Base-by-base conservation (phyloP, 2,888 invertebrate genomes). In the Octodonta nipae region DNA sequence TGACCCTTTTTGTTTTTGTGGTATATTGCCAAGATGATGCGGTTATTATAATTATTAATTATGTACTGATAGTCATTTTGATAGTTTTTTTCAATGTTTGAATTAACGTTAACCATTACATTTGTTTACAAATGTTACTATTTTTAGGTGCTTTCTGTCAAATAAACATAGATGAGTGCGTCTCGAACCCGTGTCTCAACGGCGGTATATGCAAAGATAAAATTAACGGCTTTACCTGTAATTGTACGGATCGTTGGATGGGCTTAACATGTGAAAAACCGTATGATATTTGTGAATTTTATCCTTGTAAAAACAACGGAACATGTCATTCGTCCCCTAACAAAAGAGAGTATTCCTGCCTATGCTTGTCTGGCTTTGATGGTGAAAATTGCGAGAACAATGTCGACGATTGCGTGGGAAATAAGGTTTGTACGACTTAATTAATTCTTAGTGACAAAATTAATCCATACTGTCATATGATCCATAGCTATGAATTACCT, bases 271-370 rank as follows among this genome's bases (percentile, higher is more conserved):
- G 76, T 49, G 70, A 74, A 40, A 56, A 55, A 16, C 62, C 71
- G 28, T 68, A 63, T 43, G 68, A 72, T 45, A 66, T 67, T 11
- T 78, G 76, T 53, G 64, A 63, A 26, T 44, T 63, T 27, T 66
- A 67, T 43, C 71, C 71, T n/a, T 78, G 78, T 51, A 61, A 62
- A 46, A 72, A 78, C 59, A 75, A 74, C 42, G 77, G 70, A 38
- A 64, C 64, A 22, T 80, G 80, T 51, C 61, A 65, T 25, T 63
- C 70, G 38, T 34, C 49, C 48, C 47, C 55, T 8, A 66, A 64
- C 13, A 61, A 58, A 27, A 60, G 59, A 3, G 68, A 68, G 24
- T 73, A 65, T 48, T 56, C 63, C 12, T 82, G 82, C 64, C 66
- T 70, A 36, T 81, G 82, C 56, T 63, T 65, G 10, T 55, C 64